A percentile compares a stretch with the other conserved stretches of the same genome.
These are phyloP conservation scores for Helogale parvula DNA, from an alignment of 2,113 vertebrate species.

Conservation along the genomic window DNA sequence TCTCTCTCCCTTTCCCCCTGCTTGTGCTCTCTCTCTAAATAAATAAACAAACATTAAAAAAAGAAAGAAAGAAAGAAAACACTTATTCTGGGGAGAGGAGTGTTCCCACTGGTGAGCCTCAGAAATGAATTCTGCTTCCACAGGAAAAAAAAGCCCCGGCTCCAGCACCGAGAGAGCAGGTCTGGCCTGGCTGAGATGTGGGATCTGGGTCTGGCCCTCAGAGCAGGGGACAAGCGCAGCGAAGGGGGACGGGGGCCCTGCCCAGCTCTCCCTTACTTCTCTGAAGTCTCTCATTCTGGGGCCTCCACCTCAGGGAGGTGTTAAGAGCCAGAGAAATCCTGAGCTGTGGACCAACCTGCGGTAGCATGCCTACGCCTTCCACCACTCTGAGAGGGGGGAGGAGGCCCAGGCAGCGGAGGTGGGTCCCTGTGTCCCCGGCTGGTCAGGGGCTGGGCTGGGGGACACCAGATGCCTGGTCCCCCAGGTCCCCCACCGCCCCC, in stretches of 20 bases:
- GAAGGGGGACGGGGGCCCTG: neutral
- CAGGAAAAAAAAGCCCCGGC: neutral
- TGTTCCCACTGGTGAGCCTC: neutral
- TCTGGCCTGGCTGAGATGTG: accelerated
- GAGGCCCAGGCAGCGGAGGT: neutral
- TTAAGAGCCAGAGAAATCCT: neutral
- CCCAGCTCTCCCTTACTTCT: neutral
- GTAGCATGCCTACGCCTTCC: neutral
- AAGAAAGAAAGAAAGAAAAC: neutral
- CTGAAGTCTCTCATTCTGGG: neutral
- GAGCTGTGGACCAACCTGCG: neutral
- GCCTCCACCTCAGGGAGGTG: neutral
- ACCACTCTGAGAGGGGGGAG: neutral
- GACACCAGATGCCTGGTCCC: neutral
- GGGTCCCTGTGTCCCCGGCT: no score
- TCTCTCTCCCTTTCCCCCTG: no score
- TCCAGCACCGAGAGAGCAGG: neutral
- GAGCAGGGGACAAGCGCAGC: neutral
- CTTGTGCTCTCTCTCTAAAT: no score
- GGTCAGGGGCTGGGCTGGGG: neutral
- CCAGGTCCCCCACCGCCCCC: no score
- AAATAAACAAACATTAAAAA: no score
- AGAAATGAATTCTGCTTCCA: neutral
- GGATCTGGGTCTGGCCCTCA: neutral
- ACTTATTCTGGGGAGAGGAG: neutral